These are phyloP conservation scores for Iselma pallidipennis DNA, from an alignment of 2,888 invertebrate species.

Conservation along the genomic window DNA sequence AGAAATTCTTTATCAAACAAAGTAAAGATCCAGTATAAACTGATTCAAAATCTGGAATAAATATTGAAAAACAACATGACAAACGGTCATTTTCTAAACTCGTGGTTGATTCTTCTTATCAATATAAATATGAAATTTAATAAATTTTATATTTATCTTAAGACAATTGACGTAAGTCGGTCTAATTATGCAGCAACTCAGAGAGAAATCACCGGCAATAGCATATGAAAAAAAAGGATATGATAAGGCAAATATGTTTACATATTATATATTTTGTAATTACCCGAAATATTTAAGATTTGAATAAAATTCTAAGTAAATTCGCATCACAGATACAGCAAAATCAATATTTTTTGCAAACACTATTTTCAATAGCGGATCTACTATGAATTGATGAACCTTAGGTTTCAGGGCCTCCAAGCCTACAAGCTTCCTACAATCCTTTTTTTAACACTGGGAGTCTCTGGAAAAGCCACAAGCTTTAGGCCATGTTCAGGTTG, in stretches of 20 bases:
- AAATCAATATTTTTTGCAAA: too few species aligned
- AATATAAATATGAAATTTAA: not conserved
- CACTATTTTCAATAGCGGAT: too few species aligned
- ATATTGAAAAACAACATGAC: not conserved
- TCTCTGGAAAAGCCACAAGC: too few species aligned
- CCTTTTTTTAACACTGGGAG: too few species aligned
- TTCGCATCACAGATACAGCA: too few species aligned
- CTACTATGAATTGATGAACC: too few species aligned
- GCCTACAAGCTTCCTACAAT: too few species aligned
- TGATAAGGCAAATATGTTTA: not conserved
- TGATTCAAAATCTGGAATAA: not conserved
- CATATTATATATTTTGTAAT: not conserved
- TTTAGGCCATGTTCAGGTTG: too few species aligned
- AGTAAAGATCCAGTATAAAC: not conserved
- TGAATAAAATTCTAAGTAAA: not conserved
- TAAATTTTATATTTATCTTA: not conserved
- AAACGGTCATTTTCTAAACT: not conserved
- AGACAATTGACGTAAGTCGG: not conserved
- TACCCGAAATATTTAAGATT: not conserved
- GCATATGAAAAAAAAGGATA: not conserved
- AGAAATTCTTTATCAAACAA: not conserved
- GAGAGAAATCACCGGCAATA: not conserved
- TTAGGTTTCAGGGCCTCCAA: too few species aligned
- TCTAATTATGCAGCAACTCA: not conserved
- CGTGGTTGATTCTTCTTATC: not conserved